A percentile compares a stretch with the other conserved stretches of the same genome.
Conservation (phyloP, 2,113 vertebrate genomes). For the Anoplopoma fimbria region DNA sequence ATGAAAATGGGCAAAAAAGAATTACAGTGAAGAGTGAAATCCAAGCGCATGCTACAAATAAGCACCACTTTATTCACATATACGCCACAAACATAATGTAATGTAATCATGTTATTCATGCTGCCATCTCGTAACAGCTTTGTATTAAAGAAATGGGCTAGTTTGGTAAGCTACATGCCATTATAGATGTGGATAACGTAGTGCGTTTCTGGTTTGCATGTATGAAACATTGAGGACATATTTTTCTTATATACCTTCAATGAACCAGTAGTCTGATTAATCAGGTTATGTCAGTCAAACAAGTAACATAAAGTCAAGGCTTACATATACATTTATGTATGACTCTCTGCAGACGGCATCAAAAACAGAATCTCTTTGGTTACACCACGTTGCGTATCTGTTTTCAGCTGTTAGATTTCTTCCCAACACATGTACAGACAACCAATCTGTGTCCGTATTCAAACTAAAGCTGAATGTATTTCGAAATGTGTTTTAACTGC, state of each 20-base stretch:
- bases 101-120: conserved; percentile 25
- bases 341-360: background rate
- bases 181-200: no score
- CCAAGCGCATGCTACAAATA: conserved; percentile 49
- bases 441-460: background rate
- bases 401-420: background rate
- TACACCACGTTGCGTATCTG: background rate
- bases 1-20: conserved; percentile 14
- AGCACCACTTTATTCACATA: conserved; percentile 31
- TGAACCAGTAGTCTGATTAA: background rate
- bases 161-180: background rate
- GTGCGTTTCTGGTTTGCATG: conserved; percentile 18
- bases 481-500: conserved; percentile 30
- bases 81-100: conserved; percentile 22
- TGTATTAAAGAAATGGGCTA: conserved; percentile 13
- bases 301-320: background rate
- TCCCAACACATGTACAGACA: background rate
- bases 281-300: background rate
- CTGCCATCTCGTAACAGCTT: conserved; percentile 13
- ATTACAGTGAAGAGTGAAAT: conserved; percentile 16
- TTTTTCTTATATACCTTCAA: conserved; percentile 10
- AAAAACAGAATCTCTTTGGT: background rate
- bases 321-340: conserved; percentile 25
- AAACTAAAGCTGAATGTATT: conserved; percentile 75
- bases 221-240: conserved; percentile 1